Evolutionary conservation across 2,888 invertebrate genomes (phyloP).

Genomic region (Pachycephus smyrnensis): DNA sequence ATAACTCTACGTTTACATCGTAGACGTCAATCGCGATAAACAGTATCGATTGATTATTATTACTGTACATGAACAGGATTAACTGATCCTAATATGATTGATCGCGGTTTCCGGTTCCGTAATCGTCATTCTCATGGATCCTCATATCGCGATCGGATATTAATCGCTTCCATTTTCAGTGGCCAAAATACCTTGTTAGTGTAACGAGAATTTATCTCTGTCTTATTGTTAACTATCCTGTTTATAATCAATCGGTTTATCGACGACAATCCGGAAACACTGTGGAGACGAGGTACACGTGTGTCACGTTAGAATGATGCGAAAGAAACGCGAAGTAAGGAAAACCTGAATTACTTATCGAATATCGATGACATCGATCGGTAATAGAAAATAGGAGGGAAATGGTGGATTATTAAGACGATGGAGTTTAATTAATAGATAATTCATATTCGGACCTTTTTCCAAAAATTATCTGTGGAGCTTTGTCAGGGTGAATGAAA

Average conservation of each 20-base stretch:
- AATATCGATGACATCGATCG: neutral
- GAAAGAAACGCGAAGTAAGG: neutral
- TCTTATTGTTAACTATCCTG: neutral
- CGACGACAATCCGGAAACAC: neutral
- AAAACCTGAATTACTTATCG: neutral
- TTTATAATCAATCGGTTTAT: neutral
- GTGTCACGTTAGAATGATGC: neutral
- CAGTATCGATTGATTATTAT: neutral
- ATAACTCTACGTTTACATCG: neutral
- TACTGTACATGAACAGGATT: neutral
- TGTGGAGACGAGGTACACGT: neutral
- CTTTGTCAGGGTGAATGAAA: neutral
- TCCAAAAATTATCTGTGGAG: neutral
- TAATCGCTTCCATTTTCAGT: constrained; percentile 18
- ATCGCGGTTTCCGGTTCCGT: neutral
- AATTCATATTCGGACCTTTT: neutral
- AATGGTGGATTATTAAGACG: neutral
- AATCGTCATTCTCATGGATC: neutral
- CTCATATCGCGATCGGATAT: neutral
- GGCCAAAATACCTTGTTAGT: constrained; percentile 13
- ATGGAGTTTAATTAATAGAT: neutral
- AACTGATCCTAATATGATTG: constrained; percentile 3
- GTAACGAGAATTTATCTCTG: neutral
- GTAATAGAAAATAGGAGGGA: neutral
- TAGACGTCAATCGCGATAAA: neutral